Evolutionary conservation across 2,888 invertebrate genomes (phyloP), one percentile per base, ranked within the genome.

Genomic region (Endotricha flammealis): DNA sequence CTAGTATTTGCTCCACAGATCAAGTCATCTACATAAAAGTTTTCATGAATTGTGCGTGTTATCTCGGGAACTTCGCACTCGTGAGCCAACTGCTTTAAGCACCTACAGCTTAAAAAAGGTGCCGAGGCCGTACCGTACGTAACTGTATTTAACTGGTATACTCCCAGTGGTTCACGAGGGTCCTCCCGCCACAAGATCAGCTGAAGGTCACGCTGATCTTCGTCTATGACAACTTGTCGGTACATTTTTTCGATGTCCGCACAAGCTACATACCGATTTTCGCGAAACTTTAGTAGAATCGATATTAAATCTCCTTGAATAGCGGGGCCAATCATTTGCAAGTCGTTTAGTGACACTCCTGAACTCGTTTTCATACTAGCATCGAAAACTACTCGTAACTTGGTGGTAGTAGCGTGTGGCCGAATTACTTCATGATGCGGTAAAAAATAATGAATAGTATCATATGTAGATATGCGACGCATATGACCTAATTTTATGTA

Each of bases 171-270:
- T 1, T 56, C 43, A 1, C 34, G 13, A 0, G 47, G 33, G 24
- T 48, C 42, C 1, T 57, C 47, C 0, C 61, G 37, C 64, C 65
- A 72, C 1, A 67, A 29, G 3, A 67, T 63, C 20, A 54, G 31
- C 36, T 69, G 68, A 3, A 60, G 41, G 9, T 48, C 31, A 3
- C 58, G 30, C 36, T 65, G 53, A 11, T 53, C 44, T 1, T 38
- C 24, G 6, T 52, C 32, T 11, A 65, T 38, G 10, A 43, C 12
- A 9, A 56, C 45, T 35, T 62, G 57, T 0, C 66, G 25, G 34
- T 49, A 67, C 59, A 66, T 63, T 46, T 59, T 56, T 25, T 50
- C 48, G 2, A 59, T 36, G 30, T 57, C 59, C 2, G 52, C 53
- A 3, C 54, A 55, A 0, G 57, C 51, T 0, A 55, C 54, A 23